A percentile compares a stretch with the other conserved stretches of the same genome.
These are phyloP conservation scores for Pteronura brasiliensis DNA, from an alignment of 2,113 vertebrate species.

Conservation along the genomic window DNA sequence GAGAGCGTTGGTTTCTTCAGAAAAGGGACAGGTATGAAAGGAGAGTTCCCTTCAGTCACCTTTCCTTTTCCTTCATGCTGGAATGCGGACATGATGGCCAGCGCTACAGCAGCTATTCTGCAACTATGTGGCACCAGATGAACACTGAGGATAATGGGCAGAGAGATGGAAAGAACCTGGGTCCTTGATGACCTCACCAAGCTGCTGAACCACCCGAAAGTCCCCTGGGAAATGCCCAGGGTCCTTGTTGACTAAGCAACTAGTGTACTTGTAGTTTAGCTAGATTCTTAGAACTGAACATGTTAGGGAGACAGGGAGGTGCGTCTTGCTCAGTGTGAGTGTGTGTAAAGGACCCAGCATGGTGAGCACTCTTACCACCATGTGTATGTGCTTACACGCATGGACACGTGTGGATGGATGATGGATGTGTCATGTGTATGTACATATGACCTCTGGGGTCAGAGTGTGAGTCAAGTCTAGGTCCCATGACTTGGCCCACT, in stretches of 20 bases:
- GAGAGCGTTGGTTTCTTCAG: neutral
- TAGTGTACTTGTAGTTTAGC: neutral
- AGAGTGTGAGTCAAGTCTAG: neutral
- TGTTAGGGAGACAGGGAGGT: neutral
- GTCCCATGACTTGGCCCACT: too few species aligned
- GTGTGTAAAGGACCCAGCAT: accelerated
- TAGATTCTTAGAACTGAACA: too few species aligned
- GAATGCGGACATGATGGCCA: neutral
- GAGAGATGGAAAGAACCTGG: neutral
- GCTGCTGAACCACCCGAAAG: neutral
- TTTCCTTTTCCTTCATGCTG: neutral
- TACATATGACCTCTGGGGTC: neutral
- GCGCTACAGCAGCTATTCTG: neutral
- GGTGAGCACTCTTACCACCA: accelerated
- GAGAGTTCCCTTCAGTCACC: neutral
- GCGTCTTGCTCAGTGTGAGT: neutral
- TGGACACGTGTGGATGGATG: accelerated
- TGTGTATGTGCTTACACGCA: accelerated
- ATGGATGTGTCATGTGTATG: neutral
- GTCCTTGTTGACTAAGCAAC: neutral
- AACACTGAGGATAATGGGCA: neutral
- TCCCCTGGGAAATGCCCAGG: too few species aligned
- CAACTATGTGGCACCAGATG: neutral
- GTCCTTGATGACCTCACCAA: neutral
- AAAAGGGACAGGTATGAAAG: neutral